Base-by-base conservation (phyloP, 2,888 invertebrate species). In the Nowickia ferox region DNA sequence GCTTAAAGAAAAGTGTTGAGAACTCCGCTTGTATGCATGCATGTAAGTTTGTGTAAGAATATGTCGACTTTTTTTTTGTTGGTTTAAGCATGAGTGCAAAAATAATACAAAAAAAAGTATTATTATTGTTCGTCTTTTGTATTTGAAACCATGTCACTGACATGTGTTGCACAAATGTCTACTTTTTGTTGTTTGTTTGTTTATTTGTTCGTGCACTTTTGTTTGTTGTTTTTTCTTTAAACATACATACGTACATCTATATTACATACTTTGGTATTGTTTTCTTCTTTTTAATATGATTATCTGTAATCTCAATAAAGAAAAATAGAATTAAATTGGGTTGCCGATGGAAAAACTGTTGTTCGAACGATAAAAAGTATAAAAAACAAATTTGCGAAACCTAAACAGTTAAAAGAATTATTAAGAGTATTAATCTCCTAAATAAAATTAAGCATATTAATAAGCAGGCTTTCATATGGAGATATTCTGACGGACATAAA, bases 141-240 rank as follows among this genome's bases (percentile, higher is more conserved):
- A 9, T 69, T 68, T 53, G 76, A 76, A 80, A 74, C 46, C 81
- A 85, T 85, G 82, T 82, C 85, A 79, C 75, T 75, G 72, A 85
- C 85, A 85, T 85, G 78, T 85, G 85, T 85, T 85, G 85, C 82
- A 82, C 85, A 85, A 85, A 82, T 85, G 85, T 75, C 65, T 68
- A 30, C 30, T 30, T 30, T 30, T 30, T 30, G 5, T 5, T 6
- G 5, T 30, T 30, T 4, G 30, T 44, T 17, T 53, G 13, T 53
- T 68, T 44, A 9, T 53, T 53, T 6, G 10, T 40, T 48, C 38
- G 5, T 48, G 17, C 40, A 65, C 51, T 74, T 72, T 17, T 40
- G 38, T 66, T 72, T 68, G 48, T 65, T 72, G 48, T 46, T 65
- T 65, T 71, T 51, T 42, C 9, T 30, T 6, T 4, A 4, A 3